Percentiles rank a stretch among this genome's conserved stretches.
These are phyloP conservation scores for Ylistrum balloti DNA, from an alignment of 1,140 invertebrate species.

Conservation along the genomic window DNA sequence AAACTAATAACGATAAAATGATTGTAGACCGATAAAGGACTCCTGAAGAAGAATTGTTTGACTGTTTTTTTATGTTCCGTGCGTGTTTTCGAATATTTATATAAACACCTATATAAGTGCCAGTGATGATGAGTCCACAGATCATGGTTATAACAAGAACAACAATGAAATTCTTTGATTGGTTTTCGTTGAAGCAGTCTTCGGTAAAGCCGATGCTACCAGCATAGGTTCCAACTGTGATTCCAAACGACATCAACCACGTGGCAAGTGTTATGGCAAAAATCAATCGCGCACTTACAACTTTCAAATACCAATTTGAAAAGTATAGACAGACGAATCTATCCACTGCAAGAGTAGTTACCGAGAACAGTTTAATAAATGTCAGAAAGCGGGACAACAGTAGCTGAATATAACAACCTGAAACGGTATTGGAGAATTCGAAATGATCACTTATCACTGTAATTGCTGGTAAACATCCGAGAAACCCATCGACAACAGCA, in stretches of 20 bases:
- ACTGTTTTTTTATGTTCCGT: not conserved
- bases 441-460: not conserved
- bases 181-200: not conserved
- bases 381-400: not conserved
- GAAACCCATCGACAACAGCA: not conserved
- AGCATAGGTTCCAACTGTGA: not conserved
- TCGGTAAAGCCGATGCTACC: not conserved
- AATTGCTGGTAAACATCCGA: not conserved
- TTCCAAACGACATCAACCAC: not conserved
- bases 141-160: not conserved
- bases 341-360: not conserved
- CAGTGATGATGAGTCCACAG: not conserved
- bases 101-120: not conserved
- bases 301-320: not conserved
- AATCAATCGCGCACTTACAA: not conserved
- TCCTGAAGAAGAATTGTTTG: not conserved
- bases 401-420: not conserved
- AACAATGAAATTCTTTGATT: not conserved
- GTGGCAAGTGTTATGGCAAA: not conserved
- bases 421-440: not conserved
- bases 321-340: not conserved
- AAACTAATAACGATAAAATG: not conserved
- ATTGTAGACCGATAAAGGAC: not conserved
- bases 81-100: not conserved
- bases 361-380: not conserved